A percentile compares a stretch with the other conserved stretches of the same genome.
These are phyloP conservation scores for Triplophysa dalaica DNA, from an alignment of 2,113 vertebrate genomes.

Conservation along the genomic window DNA sequence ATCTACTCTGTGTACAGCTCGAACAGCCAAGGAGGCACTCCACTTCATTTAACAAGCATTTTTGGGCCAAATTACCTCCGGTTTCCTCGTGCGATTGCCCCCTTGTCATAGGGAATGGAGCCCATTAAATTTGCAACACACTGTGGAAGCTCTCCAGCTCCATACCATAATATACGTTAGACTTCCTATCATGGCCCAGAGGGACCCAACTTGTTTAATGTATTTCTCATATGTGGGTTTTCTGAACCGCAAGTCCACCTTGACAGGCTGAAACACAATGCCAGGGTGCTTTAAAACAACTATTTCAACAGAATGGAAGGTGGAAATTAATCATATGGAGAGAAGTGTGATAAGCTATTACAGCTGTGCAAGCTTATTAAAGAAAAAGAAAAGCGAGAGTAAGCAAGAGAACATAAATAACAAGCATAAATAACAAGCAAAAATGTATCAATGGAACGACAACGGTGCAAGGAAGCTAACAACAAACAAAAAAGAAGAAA, in stretches of 20 bases:
- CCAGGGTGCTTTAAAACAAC: constrained; percentile 57
- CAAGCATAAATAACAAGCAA: neutral
- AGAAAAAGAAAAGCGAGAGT: neutral
- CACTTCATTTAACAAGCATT: constrained; percentile 31
- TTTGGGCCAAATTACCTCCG: constrained; percentile 25
- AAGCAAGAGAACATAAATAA: neutral
- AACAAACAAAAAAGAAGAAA: no score
- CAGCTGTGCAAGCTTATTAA: neutral
- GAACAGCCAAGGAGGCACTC: neutral
- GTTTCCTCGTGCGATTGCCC: constrained; percentile 32
- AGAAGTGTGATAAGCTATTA: neutral
- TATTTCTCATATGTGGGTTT: constrained; percentile 58
- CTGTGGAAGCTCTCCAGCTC: constrained; percentile 9
- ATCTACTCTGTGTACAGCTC: constrained; percentile 18
- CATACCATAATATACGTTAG: constrained; percentile 37
- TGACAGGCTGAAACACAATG: constrained; percentile 55
- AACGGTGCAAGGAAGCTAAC: no score
- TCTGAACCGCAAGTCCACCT: constrained; percentile 54
- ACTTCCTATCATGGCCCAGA: constrained; percentile 22
- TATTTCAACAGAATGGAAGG: neutral
- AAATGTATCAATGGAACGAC: neutral
- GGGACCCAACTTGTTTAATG: constrained; percentile 51
- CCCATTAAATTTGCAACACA: constrained; percentile 38
- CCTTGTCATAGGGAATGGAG: constrained; percentile 36
- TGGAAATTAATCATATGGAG: neutral